Base-by-base conservation (phyloP, 2,888 invertebrate species). In the Sesamia inferens region DNA sequence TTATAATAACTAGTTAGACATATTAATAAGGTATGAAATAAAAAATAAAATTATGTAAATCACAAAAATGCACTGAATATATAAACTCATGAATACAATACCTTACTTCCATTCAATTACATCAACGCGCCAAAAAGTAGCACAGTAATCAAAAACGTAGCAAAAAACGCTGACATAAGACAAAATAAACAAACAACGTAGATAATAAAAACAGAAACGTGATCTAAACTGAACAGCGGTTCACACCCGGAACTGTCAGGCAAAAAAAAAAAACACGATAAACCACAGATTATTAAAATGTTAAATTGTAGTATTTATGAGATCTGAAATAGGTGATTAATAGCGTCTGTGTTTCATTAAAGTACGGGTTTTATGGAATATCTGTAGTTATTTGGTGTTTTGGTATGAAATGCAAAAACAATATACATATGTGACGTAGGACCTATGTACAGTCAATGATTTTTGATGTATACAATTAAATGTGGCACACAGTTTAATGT, bases 221-320 rank as follows among this genome's bases (percentile, higher is more conserved):
- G 74, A 86, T 55, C 61, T 63, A n/a, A 76, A 69, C 44, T 70
- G 79, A 74, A 81, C 74, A 76, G 78, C 76, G 76, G 74, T 75
- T 48, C 7, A 58, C 55, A 81, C 78, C 84, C 86, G 86, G 87
- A 87, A 85, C 69, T 39, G 19, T 70, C 65, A 66, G 55, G 48
- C 74, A 64, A 68, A 83, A 85, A 64, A 68, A 83, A 85, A 74
- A 16, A 71, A 66, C 63, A 58, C 39, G 74, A 55, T 63, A n/a
- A n/a, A 58, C 24, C 16, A 16, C 58, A 44, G 57, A n/a, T 31
- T 24, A 47, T 62, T 58, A n/a, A 68, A 39, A 51, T 16, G 8
- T 59, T 61, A 67, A 78, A 82, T 70, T 71, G 47, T 51, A 39
- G 70, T 62, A 59, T 59, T 55, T 75, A 57, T 71, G 24, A 31